Base-by-base conservation (phyloP, 1,140 invertebrate genomes). In the Apis dorsata region DNA sequence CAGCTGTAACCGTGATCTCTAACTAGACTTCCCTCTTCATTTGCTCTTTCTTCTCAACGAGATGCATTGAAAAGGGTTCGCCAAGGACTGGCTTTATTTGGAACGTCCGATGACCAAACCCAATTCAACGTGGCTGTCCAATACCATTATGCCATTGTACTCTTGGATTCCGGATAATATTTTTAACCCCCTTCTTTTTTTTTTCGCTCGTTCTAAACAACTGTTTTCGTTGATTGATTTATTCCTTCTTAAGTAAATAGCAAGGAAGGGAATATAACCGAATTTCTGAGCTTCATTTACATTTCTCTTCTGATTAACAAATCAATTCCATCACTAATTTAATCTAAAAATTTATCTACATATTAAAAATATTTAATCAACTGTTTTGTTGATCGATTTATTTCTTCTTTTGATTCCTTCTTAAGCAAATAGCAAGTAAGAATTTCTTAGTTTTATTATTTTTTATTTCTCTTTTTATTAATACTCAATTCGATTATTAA, bases 21-120 rank as follows among this genome's bases (percentile, higher is more conserved):
- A 81, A 81, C 55, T 63, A 17, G 63, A 55, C 79, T 81, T 81
- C 63, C 72, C 53, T 81, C 79, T 59, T 81, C 53, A 44, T 80
- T 55, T 21, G 34, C 60, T 55, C 51, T 62, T 65, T 11, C 59
- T 65, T 63, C 21, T 81, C 63, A 51, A 81, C 79, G 63, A 81
- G 62, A 19, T 60, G 70, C 68, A 69, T 76, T 81, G 72, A 75
- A 75, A 81, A 49, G 68, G 79, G 63, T 12, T 76, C 55, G 10
- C 72, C 49, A 57, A 80, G 70, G 28, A 65, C 55, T 68, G 73
- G 13, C 72, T 76, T 81, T 81, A 81, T 81, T 81, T 60, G 63
- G 79, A 60, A 81, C 71, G 79, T 81, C 63, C 79, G 79, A 81
- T 81, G 72, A 81, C 79, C 71, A 81, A 81, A 81, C 63, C 68